Evolutionary conservation across 2,888 invertebrate genomes (phyloP), one percentile per base, ranked within the genome.

Genomic region (Eupithecia dodoneata): DNA sequence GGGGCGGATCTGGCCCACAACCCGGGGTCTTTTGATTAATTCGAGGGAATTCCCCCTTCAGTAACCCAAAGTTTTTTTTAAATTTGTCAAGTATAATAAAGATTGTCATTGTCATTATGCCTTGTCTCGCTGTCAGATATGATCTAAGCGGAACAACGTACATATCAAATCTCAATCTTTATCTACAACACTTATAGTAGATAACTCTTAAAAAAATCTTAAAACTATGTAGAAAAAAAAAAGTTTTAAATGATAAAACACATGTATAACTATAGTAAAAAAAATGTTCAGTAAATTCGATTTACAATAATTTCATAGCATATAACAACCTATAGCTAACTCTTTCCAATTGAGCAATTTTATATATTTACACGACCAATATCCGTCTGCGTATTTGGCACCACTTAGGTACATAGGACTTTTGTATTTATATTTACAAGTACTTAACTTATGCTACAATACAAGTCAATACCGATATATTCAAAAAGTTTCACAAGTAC

Each of bases 321-420:
- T 59, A 75, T 44, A 75, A 75, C 71, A 30, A 30, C 30, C 30
- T 30, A 30, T 75, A 73, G 67, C 71, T 70, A 74, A 70, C 66
- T 74, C 75, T 83, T 80, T 80, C 70, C 44, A 87, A 87, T 92
- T 92, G 91, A 92, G 92, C 92, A 84, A 88, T 90, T 89, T 87
- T 81, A 83, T 84, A 69, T 81, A 83, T 85, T 81, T 87, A 86
- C 83, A 85, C 41, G 72, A 81, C 87, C 89, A 87, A 90, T 86
- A 75, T 75, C 72, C 71, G 74, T 80, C 73, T 76, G 59, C 59
- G 75, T 85, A 87, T 88, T 93, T 93, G 93, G 94, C 94, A 92
- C 93, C 94, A 86, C 82, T 91, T 91, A 94, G 94, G 94, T 94
- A 94, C 94, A 90, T 89, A 84, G 90, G 93, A 92, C 91, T 91